Percentiles rank a stretch among this genome's conserved stretches.
phyloP scores from a whole-genome alignment of 2,113 vertebrate genomes.

The Elgaria multicarinata region DNA sequence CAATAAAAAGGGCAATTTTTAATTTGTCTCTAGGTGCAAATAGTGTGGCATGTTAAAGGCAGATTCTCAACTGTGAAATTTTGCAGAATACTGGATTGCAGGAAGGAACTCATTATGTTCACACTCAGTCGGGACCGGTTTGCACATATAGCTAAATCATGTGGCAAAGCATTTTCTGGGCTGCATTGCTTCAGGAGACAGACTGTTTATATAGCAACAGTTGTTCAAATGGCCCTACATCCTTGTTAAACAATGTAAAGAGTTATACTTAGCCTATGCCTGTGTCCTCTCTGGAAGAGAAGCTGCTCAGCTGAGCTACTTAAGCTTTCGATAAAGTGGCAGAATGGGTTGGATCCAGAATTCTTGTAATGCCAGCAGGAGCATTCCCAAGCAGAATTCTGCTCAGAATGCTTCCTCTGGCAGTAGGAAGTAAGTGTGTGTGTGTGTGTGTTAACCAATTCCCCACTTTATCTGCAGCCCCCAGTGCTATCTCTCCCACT shows the following conservation, averaged over 20 bases:
- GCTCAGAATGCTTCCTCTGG: too few relatives aligned
- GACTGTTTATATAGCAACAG: not conserved
- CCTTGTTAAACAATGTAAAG: not conserved
- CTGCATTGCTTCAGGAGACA: too few relatives aligned
- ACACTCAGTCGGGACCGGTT: too few relatives aligned
- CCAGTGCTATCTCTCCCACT: not conserved
- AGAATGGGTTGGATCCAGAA: not conserved
- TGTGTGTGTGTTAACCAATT: too few relatives aligned
- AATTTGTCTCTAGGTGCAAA: not conserved
- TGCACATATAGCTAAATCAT: too few relatives aligned
- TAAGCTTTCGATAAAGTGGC: not conserved
- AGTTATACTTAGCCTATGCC: not conserved
- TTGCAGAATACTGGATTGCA: too few relatives aligned
- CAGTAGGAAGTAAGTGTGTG: too few relatives aligned
- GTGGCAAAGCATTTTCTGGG: too few relatives aligned
- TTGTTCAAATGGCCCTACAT: not conserved
- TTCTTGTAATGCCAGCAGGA: too few relatives aligned
- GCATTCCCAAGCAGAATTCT: too few relatives aligned
- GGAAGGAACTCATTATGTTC: too few relatives aligned
- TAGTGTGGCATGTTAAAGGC: not conserved
- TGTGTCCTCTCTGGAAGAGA: not conserved
- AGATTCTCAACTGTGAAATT: not conserved
- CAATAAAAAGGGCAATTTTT: not conserved
- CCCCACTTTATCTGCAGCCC: not conserved
- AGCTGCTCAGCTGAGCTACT: not conserved